A percentile compares a stretch with the other conserved stretches of the same genome.
phyloP scores from a whole-genome alignment of 53 echinoderm and acorn worm genomes.

The Patiria pectinifera region DNA sequence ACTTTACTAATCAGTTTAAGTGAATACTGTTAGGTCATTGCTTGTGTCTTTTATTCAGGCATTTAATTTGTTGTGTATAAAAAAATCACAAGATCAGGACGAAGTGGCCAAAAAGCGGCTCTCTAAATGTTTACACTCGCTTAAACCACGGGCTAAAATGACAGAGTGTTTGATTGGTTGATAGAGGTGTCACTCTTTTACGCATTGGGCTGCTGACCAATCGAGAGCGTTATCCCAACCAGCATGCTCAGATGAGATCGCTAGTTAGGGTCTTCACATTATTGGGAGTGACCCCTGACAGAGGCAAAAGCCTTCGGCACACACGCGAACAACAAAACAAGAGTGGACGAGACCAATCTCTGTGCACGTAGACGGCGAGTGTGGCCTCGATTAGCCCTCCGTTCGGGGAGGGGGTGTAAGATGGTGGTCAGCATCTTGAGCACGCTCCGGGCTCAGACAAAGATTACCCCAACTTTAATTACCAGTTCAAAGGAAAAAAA shows the following conservation, averaged over 20 bases:
- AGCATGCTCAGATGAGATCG: not conserved
- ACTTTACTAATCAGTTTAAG: no score
- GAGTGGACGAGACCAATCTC: not conserved
- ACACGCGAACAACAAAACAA: conserved; percentile 2
- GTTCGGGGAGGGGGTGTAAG: not conserved
- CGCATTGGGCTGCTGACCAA: not conserved
- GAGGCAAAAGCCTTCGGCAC: conserved; percentile 16
- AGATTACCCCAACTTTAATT: not conserved
- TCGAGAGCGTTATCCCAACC: not conserved
- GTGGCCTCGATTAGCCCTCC: not conserved
- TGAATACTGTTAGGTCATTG: no score
- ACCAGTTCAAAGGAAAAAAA: not conserved
- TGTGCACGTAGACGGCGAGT: not conserved
- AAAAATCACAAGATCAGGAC: no score
- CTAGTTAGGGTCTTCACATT: not conserved
- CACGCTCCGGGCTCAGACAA: not conserved
- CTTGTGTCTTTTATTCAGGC: no score
- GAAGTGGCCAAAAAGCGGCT: no score
- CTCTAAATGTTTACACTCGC: no score
- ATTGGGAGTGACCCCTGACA: conserved; percentile 19
- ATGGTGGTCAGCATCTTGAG: not conserved
- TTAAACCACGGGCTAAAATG: not conserved
- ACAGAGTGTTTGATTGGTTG: not conserved
- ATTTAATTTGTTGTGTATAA: no score
- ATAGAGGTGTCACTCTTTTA: not conserved